Evolutionary conservation across 1,140 invertebrate species (phyloP), one percentile per base, ranked within the genome.

Genomic region (Ericerus pela): DNA sequence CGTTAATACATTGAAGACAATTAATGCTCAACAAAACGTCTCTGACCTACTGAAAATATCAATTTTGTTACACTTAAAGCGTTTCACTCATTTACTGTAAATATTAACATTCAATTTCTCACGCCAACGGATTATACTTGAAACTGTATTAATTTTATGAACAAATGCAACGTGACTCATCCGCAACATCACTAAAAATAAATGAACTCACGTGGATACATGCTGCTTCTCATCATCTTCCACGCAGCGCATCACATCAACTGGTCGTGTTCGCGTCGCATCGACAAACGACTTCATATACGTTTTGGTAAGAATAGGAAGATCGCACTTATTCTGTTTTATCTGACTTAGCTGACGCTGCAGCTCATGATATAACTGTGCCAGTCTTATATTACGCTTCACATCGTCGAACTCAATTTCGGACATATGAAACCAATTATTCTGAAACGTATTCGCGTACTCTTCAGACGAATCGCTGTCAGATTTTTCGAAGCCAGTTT

Each of bases 391-490:
- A 14, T 24, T 47, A 10, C 41, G 2, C 26, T 47, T 47, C 14
- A 47, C 18, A 24, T 47, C 41, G 14, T 47, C 41, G 18, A 47
- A 47, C 26, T 47, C 41, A 16, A 47, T 47, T 24, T 22, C 41
- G 3, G 41, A 18, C 41, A 47, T 47, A 14, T 47, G 41, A 24
- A 47, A 47, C 41, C 41, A 47, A 14, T 47, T 47, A 24, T 47
- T 47, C 26, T 47, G 41, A 47, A 47, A 47, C 22, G 41, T 47
- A 47, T 24, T 47, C 20, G 22, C 26, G 41, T 5, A 24, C 26
- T 47, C 41, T 47, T 47, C 41, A 3, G 41, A 47, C 8, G 41
- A 47, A 47, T 47, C 41, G 18, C 41, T 47, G 20, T 47, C 41
- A 20, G 41, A 47, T 14, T 47, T 47, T 47, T 47, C 41, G 16